A percentile compares a stretch with the other conserved stretches of the same genome.
Conservation (phyloP, 2,888 invertebrate species). For the Dicyrtomina minuta region DNA sequence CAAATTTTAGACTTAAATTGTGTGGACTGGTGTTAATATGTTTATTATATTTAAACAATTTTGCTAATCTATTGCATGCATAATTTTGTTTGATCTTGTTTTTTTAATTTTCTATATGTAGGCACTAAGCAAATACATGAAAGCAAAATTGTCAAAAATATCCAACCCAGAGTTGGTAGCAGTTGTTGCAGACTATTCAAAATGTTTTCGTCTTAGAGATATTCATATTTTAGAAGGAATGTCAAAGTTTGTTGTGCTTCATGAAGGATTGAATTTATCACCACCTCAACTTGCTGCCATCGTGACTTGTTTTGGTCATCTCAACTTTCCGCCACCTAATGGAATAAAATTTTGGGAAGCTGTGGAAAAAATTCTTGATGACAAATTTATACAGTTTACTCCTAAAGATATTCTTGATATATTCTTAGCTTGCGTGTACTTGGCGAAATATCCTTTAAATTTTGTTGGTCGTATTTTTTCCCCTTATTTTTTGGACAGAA, state of each 20-base stretch:
- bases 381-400: constrained; percentile 63
- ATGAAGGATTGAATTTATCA: constrained; percentile 60
- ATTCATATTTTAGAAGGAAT: constrained; percentile 63
- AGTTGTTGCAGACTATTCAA: constrained; percentile 65
- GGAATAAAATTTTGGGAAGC: constrained; percentile 62
- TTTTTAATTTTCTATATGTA: no score
- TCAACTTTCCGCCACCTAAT: constrained; percentile 63
- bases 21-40: constrained; percentile 8
- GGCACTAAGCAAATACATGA: constrained; percentile 66
- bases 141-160: constrained; percentile 58
- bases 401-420: constrained; percentile 64
- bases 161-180: constrained; percentile 62
- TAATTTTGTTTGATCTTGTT: constrained; percentile 56
- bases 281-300: constrained; percentile 63
- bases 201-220: constrained; percentile 64
- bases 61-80: no score
- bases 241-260: constrained; percentile 62
- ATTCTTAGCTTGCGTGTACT: constrained; percentile 66
- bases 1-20: no score
- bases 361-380: constrained; percentile 61
- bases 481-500: constrained; percentile 64
- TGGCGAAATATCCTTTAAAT: constrained; percentile 65
- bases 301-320: constrained; percentile 65
- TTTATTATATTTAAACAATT: no score
- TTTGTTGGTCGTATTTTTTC: constrained; percentile 65